Base-by-base conservation (phyloP, 2,113 vertebrate genomes). In the Paradisaea rubra region DNA sequence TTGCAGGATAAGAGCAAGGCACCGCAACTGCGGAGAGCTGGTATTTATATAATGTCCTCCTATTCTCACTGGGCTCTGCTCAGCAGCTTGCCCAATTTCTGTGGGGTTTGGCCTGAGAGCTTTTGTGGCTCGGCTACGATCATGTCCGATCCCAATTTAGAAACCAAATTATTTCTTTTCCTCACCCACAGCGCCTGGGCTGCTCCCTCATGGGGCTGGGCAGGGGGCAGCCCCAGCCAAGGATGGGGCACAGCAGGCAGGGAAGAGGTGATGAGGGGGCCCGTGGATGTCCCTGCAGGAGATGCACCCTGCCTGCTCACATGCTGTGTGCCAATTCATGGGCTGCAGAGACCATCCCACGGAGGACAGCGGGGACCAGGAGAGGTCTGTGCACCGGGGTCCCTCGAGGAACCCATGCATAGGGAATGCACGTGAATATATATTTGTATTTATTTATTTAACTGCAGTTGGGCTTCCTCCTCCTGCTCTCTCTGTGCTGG, bases 141-240 rank as follows among this genome's bases (percentile, higher is more conserved):
- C 42, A 24, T 25, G 28, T 80, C 86, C 30, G 87, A 89, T 72
- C 73, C 91, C 35, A 69, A 49, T 91, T 96, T 74, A 94, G 94
- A 96, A 97, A 88, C 74, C 49, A 73, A 87, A 92, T 93, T 54
- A 77, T 77, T 95, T 90, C 41, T 91, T 82, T 91, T 89, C 69
- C 79, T 84, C 79, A 45, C 68, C 74, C 47, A 2, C 81, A 52
- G 96, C 24, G 15, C 27, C 80, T 65, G 94, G 86, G 72, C 69
- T 60, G 68, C 78, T 74, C 68, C 87, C 50, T 69, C 53, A 3
- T 25, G 50, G 65, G n/a, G 30, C 27, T 30, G 72, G 50, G 81
- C 24, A 22, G 33, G 15, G 56, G 30, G 23, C 65, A 73, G 54
- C 42, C 31, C n/a, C 81, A 47, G 64, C 4, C 54, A 41, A 37